Evolutionary conservation across 2,113 vertebrate species (phyloP).

Genomic region (Scartelaos histophorus): DNA sequence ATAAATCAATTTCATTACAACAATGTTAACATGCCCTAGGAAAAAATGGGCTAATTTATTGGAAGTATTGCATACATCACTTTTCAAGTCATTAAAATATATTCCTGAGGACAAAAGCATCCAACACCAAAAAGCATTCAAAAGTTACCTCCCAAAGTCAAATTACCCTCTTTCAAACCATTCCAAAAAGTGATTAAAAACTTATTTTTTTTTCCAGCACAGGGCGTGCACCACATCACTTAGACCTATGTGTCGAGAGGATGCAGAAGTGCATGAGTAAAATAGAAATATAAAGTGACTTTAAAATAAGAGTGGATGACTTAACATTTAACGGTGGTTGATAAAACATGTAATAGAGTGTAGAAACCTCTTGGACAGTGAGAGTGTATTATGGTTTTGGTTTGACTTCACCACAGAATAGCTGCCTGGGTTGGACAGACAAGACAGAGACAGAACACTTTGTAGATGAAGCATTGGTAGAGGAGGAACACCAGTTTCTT

Average conservation of each 20-base stretch:
- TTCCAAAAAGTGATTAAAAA: conserved; percentile 71
- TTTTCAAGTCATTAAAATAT: conserved; percentile 59
- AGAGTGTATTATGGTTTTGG: conserved; percentile 41
- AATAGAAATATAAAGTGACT: conserved; percentile 22
- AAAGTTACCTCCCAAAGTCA: conserved; percentile 47
- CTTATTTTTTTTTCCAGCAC: conserved; percentile 43
- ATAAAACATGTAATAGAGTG: conserved; percentile 35
- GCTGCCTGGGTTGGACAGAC: conserved; percentile 71
- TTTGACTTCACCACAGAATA: conserved; percentile 59
- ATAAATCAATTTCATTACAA: conserved; percentile 72
- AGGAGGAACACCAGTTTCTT: background rate
- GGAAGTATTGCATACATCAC: conserved; percentile 44
- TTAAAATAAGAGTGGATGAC: conserved; percentile 34
- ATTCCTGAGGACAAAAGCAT: conserved; percentile 73
- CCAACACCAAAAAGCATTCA: conserved; percentile 70
- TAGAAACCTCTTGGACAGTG: conserved; percentile 44
- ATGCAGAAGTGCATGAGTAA: conserved; percentile 39
- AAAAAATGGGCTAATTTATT: conserved; percentile 58
- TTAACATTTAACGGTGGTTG: conserved; percentile 24
- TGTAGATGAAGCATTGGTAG: conserved; percentile 17
- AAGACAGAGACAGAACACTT: conserved; percentile 37
- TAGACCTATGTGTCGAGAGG: conserved; percentile 56
- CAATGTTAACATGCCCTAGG: conserved; percentile 68
- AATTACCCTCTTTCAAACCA: conserved; percentile 51
- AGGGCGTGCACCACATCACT: conserved; percentile 59